Conservation (phyloP, 2,888 invertebrate genomes). For the Lucinisca nassula region DNA sequence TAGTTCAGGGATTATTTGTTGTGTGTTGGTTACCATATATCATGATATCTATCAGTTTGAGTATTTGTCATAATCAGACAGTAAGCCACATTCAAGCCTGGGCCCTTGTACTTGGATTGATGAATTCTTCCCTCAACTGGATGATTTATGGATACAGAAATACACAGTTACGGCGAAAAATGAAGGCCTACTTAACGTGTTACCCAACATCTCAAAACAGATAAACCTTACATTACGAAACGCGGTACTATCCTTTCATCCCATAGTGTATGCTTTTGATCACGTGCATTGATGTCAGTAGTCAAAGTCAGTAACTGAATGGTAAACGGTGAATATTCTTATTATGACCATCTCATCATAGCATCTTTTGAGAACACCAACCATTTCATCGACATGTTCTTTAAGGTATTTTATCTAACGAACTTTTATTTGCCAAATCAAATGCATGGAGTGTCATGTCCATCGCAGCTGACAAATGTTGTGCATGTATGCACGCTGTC, state of each 20-base stretch:
- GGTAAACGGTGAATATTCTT: neutral
- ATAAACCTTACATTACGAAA: neutral
- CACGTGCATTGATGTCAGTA: neutral
- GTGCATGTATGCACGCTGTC: too few species aligned
- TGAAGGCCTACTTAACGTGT: constrained; percentile 35
- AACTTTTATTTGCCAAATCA: too few species aligned
- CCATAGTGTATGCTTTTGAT: neutral
- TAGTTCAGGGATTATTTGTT: constrained; percentile 55
- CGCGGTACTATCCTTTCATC: neutral
- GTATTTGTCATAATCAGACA: constrained; percentile 6
- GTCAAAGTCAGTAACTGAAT: neutral
- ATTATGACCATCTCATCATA: neutral
- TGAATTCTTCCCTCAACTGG: constrained; percentile 58
- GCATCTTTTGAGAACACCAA: neutral
- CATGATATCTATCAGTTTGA: constrained; percentile 2
- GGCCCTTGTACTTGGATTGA: constrained; percentile 32
- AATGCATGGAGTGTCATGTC: too few species aligned
- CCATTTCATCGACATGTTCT: too few species aligned
- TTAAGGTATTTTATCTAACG: too few species aligned
- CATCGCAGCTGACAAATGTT: too few species aligned
- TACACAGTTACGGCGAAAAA: constrained; percentile 37
- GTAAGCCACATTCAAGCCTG: constrained; percentile 25
- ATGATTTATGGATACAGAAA: constrained; percentile 60
- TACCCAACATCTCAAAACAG: neutral
- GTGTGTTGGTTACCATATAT: constrained; percentile 56